These are phyloP conservation scores for Siderastrea radians DNA, from an alignment of 92 coral and sea anemone genomes.

Conservation along the genomic window DNA sequence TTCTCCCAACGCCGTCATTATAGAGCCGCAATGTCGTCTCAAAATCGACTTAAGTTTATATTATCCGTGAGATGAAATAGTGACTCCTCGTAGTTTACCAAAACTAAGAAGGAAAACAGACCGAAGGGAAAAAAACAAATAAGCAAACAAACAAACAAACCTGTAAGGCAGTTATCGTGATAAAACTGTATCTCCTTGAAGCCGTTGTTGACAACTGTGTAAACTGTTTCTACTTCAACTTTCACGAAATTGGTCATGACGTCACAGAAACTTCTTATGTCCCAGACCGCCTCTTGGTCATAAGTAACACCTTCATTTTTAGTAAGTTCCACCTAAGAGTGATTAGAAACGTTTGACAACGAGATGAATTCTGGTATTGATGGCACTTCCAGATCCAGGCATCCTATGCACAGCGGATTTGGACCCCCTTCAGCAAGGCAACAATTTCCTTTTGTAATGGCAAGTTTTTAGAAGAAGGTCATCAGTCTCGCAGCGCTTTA, in stretches of 20 bases:
- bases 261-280: slow-evolving; percentile 65
- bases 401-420: too few relatives aligned
- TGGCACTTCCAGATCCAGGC: too few relatives aligned
- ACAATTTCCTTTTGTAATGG: too few relatives aligned
- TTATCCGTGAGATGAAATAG: too few relatives aligned
- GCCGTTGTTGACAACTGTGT: slow-evolving; percentile 59
- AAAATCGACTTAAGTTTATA: too few relatives aligned
- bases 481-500: too few relatives aligned
- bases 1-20: too few relatives aligned
- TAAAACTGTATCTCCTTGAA: slow-evolving; percentile 92
- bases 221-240: slow-evolving; percentile 66
- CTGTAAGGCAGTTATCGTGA: slow-evolving; percentile 73
- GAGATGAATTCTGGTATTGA: neutral
- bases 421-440: too few relatives aligned
- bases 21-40: too few relatives aligned
- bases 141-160: slow-evolving; percentile 32
- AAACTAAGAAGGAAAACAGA: too few relatives aligned
- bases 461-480: too few relatives aligned
- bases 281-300: slow-evolving; percentile 50
- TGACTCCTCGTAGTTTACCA: too few relatives aligned
- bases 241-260: slow-evolving; percentile 82
- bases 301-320: slow-evolving; percentile 25
- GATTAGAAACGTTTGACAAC: neutral
- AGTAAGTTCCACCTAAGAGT: slow-evolving; percentile 58
- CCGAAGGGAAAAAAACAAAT: neutral